These are phyloP conservation scores for Agapornis canus DNA, from an alignment of 2,797 vertebrate genomes.

Conservation along the genomic window DNA sequence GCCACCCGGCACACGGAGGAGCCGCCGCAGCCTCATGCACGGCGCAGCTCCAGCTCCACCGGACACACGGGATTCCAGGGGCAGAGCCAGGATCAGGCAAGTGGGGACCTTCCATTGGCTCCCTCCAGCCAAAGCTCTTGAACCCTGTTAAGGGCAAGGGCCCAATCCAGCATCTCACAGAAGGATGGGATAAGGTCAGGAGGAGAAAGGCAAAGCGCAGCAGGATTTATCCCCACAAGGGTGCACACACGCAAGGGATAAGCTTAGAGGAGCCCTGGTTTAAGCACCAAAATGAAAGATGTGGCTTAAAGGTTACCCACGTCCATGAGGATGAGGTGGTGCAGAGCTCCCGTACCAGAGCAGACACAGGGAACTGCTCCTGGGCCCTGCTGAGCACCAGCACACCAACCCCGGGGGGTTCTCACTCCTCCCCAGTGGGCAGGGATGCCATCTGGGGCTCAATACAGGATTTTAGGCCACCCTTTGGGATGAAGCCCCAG, in stretches of 20 bases:
- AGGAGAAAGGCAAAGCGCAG: rapidly evolving
- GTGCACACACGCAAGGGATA: rapidly evolving
- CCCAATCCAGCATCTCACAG: rapidly evolving
- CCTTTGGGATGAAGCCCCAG: background rate
- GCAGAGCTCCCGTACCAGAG: background rate
- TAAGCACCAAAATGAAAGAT: background rate
- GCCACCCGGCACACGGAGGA: background rate
- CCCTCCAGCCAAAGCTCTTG: background rate
- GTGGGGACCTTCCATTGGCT: background rate
- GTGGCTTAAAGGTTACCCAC: background rate
- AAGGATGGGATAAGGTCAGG: background rate
- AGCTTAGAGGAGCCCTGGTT: rapidly evolving
- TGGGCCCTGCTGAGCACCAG: rapidly evolving
- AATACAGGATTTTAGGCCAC: rapidly evolving
- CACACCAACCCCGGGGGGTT: background rate
- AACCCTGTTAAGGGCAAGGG: rapidly evolving
- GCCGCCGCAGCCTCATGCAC: rapidly evolving
- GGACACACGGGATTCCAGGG: rapidly evolving
- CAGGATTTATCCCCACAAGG: background rate
- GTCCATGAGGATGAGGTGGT: rapidly evolving
- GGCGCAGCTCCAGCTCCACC: rapidly evolving
- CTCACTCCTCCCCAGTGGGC: rapidly evolving
- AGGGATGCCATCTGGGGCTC: background rate
- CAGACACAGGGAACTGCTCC: rapidly evolving
- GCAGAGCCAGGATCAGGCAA: background rate